Evolutionary conservation across 2,888 invertebrate genomes (phyloP).

Genomic region (Pachycephus smyrnensis): DNA sequence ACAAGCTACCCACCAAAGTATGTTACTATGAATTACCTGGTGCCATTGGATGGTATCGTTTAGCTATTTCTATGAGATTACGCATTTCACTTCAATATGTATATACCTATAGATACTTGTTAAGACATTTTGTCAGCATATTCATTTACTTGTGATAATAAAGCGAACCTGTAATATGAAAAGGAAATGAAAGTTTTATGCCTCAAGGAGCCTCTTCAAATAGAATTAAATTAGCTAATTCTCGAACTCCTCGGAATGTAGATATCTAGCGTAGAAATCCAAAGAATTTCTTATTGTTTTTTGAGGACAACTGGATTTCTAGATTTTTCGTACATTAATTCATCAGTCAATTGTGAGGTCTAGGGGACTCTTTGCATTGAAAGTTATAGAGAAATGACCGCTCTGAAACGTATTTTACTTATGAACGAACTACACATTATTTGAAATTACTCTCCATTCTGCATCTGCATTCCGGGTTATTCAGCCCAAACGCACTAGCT

Average conservation of each 20-base stretch:
- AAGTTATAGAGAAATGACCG: neutral
- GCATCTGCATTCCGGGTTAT: neutral
- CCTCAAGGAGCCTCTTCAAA: neutral
- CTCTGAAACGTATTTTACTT: neutral
- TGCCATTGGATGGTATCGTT: neutral
- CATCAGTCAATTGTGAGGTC: neutral
- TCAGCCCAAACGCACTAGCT: no score
- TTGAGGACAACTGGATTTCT: neutral
- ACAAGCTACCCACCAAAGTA: constrained; percentile 33
- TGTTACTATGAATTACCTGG: neutral
- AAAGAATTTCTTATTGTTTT: neutral
- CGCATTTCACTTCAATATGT: neutral
- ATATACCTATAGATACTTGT: neutral
- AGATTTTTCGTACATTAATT: neutral
- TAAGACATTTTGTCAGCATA: neutral
- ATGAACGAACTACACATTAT: neutral
- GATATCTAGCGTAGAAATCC: neutral
- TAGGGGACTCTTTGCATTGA: neutral
- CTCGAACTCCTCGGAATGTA: neutral
- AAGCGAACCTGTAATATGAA: neutral
- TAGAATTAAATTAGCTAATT: neutral
- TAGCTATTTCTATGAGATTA: neutral
- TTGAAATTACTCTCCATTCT: neutral
- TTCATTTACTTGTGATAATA: neutral
- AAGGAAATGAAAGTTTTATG: neutral